A percentile compares a stretch with the other conserved stretches of the same genome.
These are phyloP conservation scores for Pasiphila rectangulata DNA, from an alignment of 2,888 invertebrate genomes.

Conservation along the genomic window DNA sequence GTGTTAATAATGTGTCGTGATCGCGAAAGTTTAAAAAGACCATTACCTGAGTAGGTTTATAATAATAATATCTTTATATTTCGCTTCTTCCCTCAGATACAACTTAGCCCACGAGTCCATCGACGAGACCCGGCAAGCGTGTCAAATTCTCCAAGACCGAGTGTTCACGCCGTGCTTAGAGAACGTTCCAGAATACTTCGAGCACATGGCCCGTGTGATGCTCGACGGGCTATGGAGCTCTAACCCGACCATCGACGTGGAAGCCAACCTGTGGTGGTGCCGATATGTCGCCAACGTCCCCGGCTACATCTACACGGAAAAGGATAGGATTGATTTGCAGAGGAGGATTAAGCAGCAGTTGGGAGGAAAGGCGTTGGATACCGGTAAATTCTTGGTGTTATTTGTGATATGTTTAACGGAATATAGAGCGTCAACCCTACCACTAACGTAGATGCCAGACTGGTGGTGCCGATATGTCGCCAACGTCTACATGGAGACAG, in stretches of 20 bases:
- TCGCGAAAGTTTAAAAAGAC: too few species aligned
- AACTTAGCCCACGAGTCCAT: slow-evolving; percentile 85
- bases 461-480: slow-evolving; percentile 79
- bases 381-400: slow-evolving; percentile 39
- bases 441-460: slow-evolving; percentile 69
- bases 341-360: slow-evolving; percentile 44
- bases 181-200: slow-evolving; percentile 82
- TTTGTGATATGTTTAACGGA: slow-evolving; percentile 82
- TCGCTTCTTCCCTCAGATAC: slow-evolving; percentile 78
- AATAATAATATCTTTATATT: too few species aligned
- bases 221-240: slow-evolving; percentile 86
- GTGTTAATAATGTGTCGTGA: too few species aligned
- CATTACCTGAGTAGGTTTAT: too few species aligned
- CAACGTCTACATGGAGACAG: slow-evolving; percentile 70
- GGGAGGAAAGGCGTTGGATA: slow-evolving; percentile 50
- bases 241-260: slow-evolving; percentile 81
- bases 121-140: slow-evolving; percentile 83
- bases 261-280: slow-evolving; percentile 78
- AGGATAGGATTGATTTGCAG: slow-evolving; percentile 53
- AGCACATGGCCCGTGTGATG: slow-evolving; percentile 83
- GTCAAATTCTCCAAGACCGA: slow-evolving; percentile 79
- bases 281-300: slow-evolving; percentile 78
- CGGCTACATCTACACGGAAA: slow-evolving; percentile 75
- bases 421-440: slow-evolving; percentile 86
- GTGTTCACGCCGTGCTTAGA: slow-evolving; percentile 83